Base-by-base conservation (phyloP, 2,113 vertebrate genomes). In the Vulpes lagopus region DNA sequence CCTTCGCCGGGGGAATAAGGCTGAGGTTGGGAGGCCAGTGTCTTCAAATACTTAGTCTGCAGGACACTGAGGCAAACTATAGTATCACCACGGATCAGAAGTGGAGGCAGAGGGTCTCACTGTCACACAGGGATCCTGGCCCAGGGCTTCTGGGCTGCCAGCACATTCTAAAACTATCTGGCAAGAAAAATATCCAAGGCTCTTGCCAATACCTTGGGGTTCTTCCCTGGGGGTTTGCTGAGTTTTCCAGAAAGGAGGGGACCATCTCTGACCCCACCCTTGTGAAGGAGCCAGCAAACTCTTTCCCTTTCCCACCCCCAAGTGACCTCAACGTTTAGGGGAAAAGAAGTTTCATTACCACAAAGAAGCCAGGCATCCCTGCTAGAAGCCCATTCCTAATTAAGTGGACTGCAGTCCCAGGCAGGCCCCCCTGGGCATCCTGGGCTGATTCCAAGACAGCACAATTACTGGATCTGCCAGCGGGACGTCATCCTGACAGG, bases 251-350 rank as follows among this genome's bases (percentile, higher is more conserved):
- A 79, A 85, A 12, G 53, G 30, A 96, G 8, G 20, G n/a, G 25
- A 81, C 51, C 35, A 74, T 27, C 51, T 65, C 60, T 43, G 27
- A 76, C 62, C 30, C 23, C 11, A 85, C 49, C 32, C 5, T 9
- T 43, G 3, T 64, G 69, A 73, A 74, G 2, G 23, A 96, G 38
- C 59, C 69, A 67, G 64, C 25, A 85, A 86, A 78, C 35, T 38
- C 20, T 27, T 74, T 85, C n/a, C 51, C 3, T 53, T 81, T 23
- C 59, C 10, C 12, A 11, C 11, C 6, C 57, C 57, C 64, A 89
- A 38, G 55, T 32, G 69, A 64, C 67, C n/a, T 91, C 22, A 74
- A 60, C 11, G 8, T 81, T 97, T 73, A 96, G 92, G 57, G n/a
- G 49, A 94, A 79, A 97, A 65, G 25, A 89, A 80, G 76, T 62